Conservation (phyloP, 2,113 vertebrate species). For the Dinomys branickii region DNA sequence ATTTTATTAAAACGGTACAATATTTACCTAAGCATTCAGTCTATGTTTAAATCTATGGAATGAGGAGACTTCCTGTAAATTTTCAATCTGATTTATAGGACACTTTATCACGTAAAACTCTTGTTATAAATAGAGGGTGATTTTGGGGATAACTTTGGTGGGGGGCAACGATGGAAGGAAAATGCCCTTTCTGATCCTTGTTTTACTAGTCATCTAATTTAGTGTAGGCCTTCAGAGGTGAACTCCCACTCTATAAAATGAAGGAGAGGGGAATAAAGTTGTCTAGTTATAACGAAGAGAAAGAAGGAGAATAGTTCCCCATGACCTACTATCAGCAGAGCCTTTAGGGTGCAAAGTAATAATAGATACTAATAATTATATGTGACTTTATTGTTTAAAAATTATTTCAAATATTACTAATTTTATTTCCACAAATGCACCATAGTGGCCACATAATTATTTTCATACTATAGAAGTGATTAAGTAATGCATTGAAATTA, state of each 20-base stretch:
- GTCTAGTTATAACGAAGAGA: slow-evolving; percentile 18
- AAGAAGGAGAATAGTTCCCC: neutral
- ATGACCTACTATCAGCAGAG: neutral
- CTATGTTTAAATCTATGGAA: slow-evolving; percentile 70
- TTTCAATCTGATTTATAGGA: slow-evolving; percentile 64
- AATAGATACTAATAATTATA: neutral
- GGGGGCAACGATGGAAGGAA: slow-evolving; percentile 36
- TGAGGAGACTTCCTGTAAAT: slow-evolving; percentile 70
- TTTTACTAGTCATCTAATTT: slow-evolving; percentile 64
- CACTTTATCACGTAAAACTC: slow-evolving; percentile 45
- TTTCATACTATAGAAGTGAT: neutral
- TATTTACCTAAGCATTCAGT: slow-evolving; percentile 73
- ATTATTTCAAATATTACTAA: neutral
- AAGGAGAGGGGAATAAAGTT: slow-evolving; percentile 36
- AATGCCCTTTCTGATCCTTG: slow-evolving; percentile 50
- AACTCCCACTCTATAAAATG: slow-evolving; percentile 64
- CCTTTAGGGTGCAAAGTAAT: neutral
- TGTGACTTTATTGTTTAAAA: neutral
- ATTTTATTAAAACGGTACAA: slow-evolving; percentile 63
- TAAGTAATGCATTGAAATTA: neutral
- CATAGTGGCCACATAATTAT: neutral
- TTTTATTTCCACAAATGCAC: neutral
- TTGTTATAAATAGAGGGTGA: slow-evolving; percentile 35
- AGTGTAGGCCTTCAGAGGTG: slow-evolving; percentile 44
- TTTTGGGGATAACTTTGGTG: neutral